Conservation (phyloP, 2,888 invertebrate genomes). For the Cerceris rybyensis region DNA sequence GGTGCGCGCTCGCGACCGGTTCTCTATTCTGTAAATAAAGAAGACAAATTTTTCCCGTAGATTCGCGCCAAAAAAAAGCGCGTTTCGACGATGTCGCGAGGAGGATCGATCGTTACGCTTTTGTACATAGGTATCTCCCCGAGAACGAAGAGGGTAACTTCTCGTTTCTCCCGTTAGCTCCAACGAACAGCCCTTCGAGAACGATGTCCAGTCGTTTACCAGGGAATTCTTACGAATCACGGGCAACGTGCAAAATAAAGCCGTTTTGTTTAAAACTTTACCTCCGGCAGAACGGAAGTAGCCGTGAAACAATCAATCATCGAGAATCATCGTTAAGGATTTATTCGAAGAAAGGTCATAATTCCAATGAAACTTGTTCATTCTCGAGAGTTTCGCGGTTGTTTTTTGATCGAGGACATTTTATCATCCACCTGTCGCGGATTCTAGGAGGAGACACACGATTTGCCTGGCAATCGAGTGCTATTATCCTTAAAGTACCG, state of each 20-base stretch:
- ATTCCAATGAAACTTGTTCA: not conserved
- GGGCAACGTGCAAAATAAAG: slow-evolving; percentile 77
- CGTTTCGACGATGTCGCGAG: slow-evolving; percentile 13
- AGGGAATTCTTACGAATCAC: slow-evolving; percentile 36
- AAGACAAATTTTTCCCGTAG: not conserved
- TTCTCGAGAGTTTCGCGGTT: slow-evolving; percentile 5
- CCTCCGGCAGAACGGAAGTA: too few species aligned
- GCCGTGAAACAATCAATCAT: too few species aligned
- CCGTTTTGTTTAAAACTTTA: slow-evolving; percentile 47
- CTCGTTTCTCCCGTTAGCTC: slow-evolving; percentile 1
- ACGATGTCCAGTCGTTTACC: slow-evolving; percentile 3
- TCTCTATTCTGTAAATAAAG: slow-evolving; percentile 33
- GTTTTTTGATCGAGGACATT: slow-evolving; percentile 13
- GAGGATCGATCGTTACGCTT: slow-evolving; percentile 14
- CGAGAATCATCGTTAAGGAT: not conserved
- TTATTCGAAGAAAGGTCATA: not conserved
- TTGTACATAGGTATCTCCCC: slow-evolving; percentile 12
- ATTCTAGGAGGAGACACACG: slow-evolving; percentile 29
- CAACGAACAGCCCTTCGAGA: not conserved
- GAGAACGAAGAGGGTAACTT: slow-evolving; percentile 9
- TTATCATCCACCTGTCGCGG: slow-evolving; percentile 31
- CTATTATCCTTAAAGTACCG: slow-evolving; percentile 59
- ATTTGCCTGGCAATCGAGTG: slow-evolving; percentile 38
- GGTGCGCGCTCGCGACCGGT: not conserved
- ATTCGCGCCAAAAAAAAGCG: not conserved